Percentiles rank a stretch among this genome's conserved stretches.
Evolutionary conservation across 2,888 invertebrate genomes (phyloP).

Genomic region (Steinernema hermaphroditum): DNA sequence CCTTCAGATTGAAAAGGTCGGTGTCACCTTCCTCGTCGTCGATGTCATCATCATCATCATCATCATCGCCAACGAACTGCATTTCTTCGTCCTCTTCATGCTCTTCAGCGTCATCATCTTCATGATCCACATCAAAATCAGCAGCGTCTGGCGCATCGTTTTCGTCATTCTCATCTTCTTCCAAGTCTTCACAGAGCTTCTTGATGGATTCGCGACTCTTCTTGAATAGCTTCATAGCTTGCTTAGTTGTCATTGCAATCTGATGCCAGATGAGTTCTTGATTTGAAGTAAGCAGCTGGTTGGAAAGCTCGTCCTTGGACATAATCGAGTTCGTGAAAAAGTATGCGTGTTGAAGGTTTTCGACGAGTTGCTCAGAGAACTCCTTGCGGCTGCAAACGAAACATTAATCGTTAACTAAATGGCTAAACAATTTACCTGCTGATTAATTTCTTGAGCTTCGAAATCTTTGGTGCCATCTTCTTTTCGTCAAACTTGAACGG

Average conservation of each 20-base stretch:
- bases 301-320: constrained; percentile 33
- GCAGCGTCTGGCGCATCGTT: not conserved
- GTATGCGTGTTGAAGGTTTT: constrained; percentile 30
- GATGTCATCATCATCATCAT: not conserved
- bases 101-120: constrained; percentile 30
- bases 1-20: constrained; percentile 3
- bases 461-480: not conserved
- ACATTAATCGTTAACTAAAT: not conserved
- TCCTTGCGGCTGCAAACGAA: not conserved
- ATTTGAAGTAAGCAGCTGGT: constrained; percentile 32
- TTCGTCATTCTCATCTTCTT: not conserved
- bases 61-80: not conserved
- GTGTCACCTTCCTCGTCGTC: not conserved
- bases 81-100: not conserved
- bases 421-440: not conserved
- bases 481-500: not conserved
- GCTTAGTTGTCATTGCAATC: constrained; percentile 36
- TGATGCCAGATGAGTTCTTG: constrained; percentile 43
- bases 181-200: constrained; percentile 5
- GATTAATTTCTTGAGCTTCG: not conserved
- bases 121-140: not conserved
- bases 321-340: not conserved
- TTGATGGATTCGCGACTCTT: constrained; percentile 31
- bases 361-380: not conserved
- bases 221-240: constrained; percentile 38